Evolutionary conservation across 2,888 invertebrate species (phyloP), one percentile per base, ranked within the genome.

Genomic region (Brachyopa scutellaris): DNA sequence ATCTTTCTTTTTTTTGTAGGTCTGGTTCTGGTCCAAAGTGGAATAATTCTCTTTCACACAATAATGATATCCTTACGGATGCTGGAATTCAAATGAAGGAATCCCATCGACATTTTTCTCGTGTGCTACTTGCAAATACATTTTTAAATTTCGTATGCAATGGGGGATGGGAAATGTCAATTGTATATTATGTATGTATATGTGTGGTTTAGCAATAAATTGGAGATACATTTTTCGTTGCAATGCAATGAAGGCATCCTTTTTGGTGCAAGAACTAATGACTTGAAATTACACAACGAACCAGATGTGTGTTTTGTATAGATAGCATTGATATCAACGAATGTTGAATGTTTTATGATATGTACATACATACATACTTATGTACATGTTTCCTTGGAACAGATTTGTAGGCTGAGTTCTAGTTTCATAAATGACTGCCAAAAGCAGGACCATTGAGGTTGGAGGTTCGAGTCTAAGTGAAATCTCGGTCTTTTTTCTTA

Each of bases 91-190:
- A 62, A 45, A 53, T 64, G 45, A 38, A 57, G n/a, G 21, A 55
- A 23, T 36, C 29, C 29, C 3, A 17, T 55, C 21, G 21, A 38
- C 11, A 8, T 23, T 66, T 6, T 53, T 51, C 7, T 62, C 26
- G 42, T 13, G 55, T 45, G 49, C 45, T 47, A 36, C 21, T 40
- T 66, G 66, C 74, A 73, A 73, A 64, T 74, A 66, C 59, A 59
- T 59, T 73, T 49, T 40, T 15, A 57, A 74, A 64, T 66, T 74
- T 55, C 29, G 62, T 73, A 62, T 73, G 73, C 73, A 73, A n/a
- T n/a, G n/a, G n/a, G n/a, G n/a, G n/a, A 64, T 64, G 55, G 29
- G 31, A 73, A 62, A 61, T 6, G 67, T 69, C 57, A 57, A 69
- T 26, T 57, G 23, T n/a, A n/a, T n/a, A n/a, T n/a, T n/a, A n/a